Evolutionary conservation across 1,140 invertebrate species (phyloP), one percentile per base, ranked within the genome.

Genomic region (Drosophila athabasca): DNA sequence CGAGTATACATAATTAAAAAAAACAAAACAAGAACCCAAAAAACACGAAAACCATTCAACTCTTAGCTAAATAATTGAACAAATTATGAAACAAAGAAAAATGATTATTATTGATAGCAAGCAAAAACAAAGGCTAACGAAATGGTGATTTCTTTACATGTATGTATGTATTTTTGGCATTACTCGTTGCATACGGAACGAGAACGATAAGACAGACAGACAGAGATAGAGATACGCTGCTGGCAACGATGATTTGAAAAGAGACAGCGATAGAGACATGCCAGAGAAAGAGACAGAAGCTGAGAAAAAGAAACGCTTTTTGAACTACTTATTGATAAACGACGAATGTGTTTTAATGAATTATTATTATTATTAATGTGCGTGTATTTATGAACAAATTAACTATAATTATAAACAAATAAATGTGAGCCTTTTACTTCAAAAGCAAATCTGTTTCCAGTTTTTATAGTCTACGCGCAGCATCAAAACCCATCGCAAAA

Each of bases 371-470:
- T 75, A 87, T 82, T 67, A 77, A 71, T 78, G 78, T 87, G 82
- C 79, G 82, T 87, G 82, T 85, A 87, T 87, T 85, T 75, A 85
- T 75, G 59, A 85, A 75, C 58, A 82, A 88, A 87, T 78, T 78
- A 78, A 78, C 55, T 77, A 81, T 81, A 71, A 78, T 85, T 81
- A 66, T 66, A 62, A 69, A 78, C 62, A 59, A 87, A 82, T 85
- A 85, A 85, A 85, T 75, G 78, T 82, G 82, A 87, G 82, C 83
- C 82, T 85, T 85, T 87, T 85, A 85, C 82, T 85, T 87, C 77
- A 50, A 85, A 78, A 85, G 82, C 78, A 71, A 65, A 54, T 46
- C 6, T 8, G 0, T 44, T 31, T 45, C 7, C 59, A 22, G n/a
- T 17, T 11, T 43, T 68, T 29, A 13, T 17, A 11, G 11, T 39